Percentiles rank a stretch among this genome's conserved stretches.
Evolutionary conservation across 2,113 vertebrate species (phyloP).

Genomic region (Corythaeola cristata): DNA sequence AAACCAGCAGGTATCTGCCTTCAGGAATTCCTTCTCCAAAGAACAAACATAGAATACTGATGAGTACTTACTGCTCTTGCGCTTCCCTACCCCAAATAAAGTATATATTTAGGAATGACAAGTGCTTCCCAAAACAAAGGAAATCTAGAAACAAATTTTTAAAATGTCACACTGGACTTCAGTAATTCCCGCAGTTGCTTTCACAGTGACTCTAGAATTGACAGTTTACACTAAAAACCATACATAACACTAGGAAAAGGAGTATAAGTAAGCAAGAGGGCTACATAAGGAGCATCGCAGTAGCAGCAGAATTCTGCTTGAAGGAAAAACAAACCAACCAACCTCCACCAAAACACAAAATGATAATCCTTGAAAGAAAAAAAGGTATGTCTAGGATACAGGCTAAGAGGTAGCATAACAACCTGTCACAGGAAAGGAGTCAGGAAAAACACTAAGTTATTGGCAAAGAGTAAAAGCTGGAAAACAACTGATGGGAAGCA

Average conservation of each 20-base stretch:
- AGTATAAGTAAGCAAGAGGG: not conserved
- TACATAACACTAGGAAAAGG: not conserved
- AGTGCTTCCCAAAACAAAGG: not conserved
- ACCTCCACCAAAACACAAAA: not conserved
- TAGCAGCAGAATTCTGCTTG: not conserved
- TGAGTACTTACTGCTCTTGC: not conserved
- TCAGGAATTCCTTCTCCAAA: not conserved
- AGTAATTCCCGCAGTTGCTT: not conserved
- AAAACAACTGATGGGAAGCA: not conserved
- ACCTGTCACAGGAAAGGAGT: not conserved
- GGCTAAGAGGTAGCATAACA: not conserved
- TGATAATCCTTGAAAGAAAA: not conserved
- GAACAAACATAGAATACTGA: not conserved
- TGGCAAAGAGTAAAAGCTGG: not conserved
- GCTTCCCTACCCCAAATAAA: not conserved
- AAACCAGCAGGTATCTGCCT: not conserved
- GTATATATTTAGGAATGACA: not conserved
- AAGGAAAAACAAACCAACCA: not conserved
- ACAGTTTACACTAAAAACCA: not conserved
- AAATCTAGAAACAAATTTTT: not conserved
- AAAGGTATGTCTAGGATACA: not conserved
- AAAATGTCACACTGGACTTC: not conserved
- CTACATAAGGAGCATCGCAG: not conserved
- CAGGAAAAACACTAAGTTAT: not conserved
- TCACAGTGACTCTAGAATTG: not conserved